phyloP scores from a whole-genome alignment of 1,140 invertebrate genomes.

The Bombus haemorrhoidalis region DNA sequence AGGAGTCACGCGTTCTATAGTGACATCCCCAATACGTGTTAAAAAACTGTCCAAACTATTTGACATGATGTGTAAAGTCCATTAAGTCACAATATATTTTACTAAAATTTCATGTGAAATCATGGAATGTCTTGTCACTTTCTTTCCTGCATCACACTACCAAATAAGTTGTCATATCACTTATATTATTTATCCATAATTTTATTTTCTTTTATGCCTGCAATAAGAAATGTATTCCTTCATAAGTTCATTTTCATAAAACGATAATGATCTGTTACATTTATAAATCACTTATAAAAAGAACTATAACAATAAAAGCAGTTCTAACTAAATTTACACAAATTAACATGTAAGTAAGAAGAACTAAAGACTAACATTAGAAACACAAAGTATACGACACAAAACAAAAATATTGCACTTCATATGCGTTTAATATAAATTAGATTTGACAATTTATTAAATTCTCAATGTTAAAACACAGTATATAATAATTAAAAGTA shows the following conservation, averaged over 20 bases:
- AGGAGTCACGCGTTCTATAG: slow-evolving; percentile 81
- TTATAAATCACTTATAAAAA: background rate
- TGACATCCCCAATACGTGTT: slow-evolving; percentile 83
- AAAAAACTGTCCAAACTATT: slow-evolving; percentile 81
- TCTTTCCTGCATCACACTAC: slow-evolving; percentile 55
- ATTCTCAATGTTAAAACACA: background rate
- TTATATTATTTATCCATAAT: slow-evolving; percentile 55
- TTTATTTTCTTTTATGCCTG: slow-evolving; percentile 49
- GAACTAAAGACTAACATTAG: background rate
- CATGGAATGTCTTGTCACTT: slow-evolving; percentile 65
- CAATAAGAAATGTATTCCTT: slow-evolving; percentile 55
- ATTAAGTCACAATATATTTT: slow-evolving; percentile 55
- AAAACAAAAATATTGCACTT: slow-evolving; percentile 8
- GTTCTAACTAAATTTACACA: background rate
- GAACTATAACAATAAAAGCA: background rate
- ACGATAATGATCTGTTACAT: background rate
- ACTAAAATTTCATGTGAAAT: slow-evolving; percentile 50
- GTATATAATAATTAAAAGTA: background rate
- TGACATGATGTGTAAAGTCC: slow-evolving; percentile 75
- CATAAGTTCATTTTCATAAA: background rate
- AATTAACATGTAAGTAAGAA: background rate
- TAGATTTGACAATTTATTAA: slow-evolving; percentile 5
- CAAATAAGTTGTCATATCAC: slow-evolving; percentile 43
- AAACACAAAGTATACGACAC: background rate
- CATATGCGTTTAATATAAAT: background rate